phyloP scores from a whole-genome alignment of 2,113 vertebrate species.

The Sylvia atricapilla region DNA sequence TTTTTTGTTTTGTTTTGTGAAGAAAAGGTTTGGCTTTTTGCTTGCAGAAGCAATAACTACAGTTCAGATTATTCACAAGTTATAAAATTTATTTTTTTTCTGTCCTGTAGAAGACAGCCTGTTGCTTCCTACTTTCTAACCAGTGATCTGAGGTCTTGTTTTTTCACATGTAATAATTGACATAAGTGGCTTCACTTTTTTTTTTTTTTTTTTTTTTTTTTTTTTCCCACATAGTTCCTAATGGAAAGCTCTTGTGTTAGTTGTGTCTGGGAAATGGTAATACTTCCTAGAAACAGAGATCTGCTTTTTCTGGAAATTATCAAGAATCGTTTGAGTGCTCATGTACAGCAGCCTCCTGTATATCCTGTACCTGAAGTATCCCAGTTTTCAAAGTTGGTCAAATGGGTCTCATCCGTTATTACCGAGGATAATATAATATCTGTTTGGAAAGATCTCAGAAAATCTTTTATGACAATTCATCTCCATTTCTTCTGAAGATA shows the following conservation, averaged over 20 bases:
- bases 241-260: neutral
- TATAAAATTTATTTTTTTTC: neutral
- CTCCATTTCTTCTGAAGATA: neutral
- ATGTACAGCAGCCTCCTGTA: neutral
- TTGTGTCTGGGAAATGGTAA: neutral
- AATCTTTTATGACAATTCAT: neutral
- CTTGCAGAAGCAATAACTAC: neutral
- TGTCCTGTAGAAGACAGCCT: neutral
- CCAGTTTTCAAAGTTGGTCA: neutral
- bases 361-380: neutral
- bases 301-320: neutral
- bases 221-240: neutral
- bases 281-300: neutral
- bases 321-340: neutral
- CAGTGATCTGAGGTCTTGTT: neutral
- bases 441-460: neutral
- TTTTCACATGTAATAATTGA: neutral
- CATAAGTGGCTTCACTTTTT: neutral
- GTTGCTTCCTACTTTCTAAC: neutral
- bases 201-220: too few relatives aligned
- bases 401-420: neutral
- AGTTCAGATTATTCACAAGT: neutral
- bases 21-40: neutral
- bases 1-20: neutral
- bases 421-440: neutral